Conservation (phyloP, 35 echinoderm and acorn worm species). For the Apostichopus japonicus region DNA sequence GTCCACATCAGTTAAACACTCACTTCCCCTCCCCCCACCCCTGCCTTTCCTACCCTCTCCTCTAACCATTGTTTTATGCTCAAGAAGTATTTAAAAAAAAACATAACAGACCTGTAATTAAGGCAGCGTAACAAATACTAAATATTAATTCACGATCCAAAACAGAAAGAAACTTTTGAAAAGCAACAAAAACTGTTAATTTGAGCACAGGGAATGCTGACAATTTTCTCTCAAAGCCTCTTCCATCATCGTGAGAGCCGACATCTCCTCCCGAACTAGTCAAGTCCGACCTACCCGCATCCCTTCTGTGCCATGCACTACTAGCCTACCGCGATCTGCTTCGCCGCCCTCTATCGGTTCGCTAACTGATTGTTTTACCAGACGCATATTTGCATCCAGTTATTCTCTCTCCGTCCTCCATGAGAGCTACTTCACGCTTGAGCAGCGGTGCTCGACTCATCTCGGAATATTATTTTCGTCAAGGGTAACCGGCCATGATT, state of each 20-base stretch:
- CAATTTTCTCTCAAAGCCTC: no score
- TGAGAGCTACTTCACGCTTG: constrained; percentile 31
- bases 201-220: no score
- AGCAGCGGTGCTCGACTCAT: constrained; percentile 4
- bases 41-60: no score
- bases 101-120: no score
- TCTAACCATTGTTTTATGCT: no score
- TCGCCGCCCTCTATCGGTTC: constrained; percentile 9
- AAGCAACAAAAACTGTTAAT: no score
- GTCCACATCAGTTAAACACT: no score
- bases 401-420: constrained; percentile 30
- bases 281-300: constrained; percentile 1
- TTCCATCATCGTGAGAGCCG: background rate
- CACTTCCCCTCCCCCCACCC: no score
- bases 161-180: no score
- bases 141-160: no score
- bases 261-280: background rate
- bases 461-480: constrained; percentile 32
- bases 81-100: no score
- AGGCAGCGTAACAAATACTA: no score
- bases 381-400: constrained; percentile 35
- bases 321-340: constrained; percentile 13
- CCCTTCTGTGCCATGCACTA: constrained; percentile 5
- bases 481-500: constrained; percentile 58
- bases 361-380: constrained; percentile 55